Evolutionary conservation across 92 coral and sea anemone species (phyloP).

Genomic region (Scolanthus callimorphus): DNA sequence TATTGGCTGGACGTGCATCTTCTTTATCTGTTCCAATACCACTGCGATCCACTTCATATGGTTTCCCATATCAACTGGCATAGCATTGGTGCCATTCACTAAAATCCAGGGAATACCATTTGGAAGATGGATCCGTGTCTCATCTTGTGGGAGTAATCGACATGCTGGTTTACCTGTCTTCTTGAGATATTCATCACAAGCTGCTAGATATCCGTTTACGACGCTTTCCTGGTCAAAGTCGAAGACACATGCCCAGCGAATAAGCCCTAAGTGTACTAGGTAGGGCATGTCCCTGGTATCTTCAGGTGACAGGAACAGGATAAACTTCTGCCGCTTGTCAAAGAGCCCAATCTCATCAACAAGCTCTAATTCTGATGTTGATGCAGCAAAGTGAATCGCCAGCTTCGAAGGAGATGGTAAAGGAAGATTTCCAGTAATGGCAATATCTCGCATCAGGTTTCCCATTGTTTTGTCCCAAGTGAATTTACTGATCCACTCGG

Average conservation of each 20-base stretch:
- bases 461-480: slow-evolving; percentile 25
- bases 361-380: slow-evolving; percentile 10
- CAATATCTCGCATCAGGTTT: slow-evolving; percentile 6
- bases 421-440: slow-evolving; percentile 8
- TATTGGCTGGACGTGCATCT: slow-evolving; percentile 32
- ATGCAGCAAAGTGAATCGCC: slow-evolving; percentile 5
- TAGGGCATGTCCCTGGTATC: slow-evolving; percentile 13
- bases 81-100: slow-evolving; percentile 37
- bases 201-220: slow-evolving; percentile 38
- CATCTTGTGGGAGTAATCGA: slow-evolving; percentile 43
- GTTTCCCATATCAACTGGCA: slow-evolving; percentile 12
- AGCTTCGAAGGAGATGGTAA: not conserved
- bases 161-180: slow-evolving; percentile 38
- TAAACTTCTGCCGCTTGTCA: slow-evolving; percentile 27
- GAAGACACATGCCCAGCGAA: slow-evolving; percentile 61
- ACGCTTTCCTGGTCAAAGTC: slow-evolving; percentile 52
- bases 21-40: slow-evolving; percentile 27
- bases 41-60: slow-evolving; percentile 36
- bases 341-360: slow-evolving; percentile 15
- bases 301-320: slow-evolving; percentile 47
- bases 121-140: slow-evolving; percentile 20
- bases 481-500: slow-evolving; percentile 24
- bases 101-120: slow-evolving; percentile 70
- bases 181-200: slow-evolving; percentile 28
- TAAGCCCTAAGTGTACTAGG: slow-evolving; percentile 26